Percentiles rank a stretch among this genome's conserved stretches.
Conservation (phyloP, 2,797 vertebrate species). For the Amazona finschi region DNA sequence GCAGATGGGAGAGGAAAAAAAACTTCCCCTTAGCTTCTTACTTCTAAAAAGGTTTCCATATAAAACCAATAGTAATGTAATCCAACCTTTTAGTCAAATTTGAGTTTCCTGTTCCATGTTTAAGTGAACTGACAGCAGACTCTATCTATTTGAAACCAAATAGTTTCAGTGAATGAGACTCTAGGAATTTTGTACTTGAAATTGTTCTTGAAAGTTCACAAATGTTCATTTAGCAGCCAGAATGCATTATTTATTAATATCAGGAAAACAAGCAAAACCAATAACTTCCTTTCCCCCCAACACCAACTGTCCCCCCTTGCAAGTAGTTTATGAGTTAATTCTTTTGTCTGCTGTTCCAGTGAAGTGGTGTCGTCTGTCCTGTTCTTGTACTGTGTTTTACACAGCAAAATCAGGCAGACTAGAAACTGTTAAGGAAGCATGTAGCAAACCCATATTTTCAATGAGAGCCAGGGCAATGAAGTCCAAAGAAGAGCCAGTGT, state of each 20-base stretch:
- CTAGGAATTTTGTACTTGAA: slow-evolving; percentile 7
- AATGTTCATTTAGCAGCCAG: not conserved
- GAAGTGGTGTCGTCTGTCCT: not conserved
- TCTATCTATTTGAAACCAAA: not conserved
- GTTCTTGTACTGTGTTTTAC: not conserved
- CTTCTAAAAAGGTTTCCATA: slow-evolving; percentile 24
- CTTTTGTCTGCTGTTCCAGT: not conserved
- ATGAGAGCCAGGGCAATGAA: not conserved
- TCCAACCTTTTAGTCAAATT: slow-evolving; percentile 43
- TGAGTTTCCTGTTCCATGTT: slow-evolving; percentile 26
- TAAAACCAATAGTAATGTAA: slow-evolving; percentile 26
- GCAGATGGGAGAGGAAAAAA: slow-evolving; percentile 19
- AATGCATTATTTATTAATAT: not conserved
- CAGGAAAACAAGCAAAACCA: not conserved
- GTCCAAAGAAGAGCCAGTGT: not conserved
- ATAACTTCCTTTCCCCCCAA: not conserved
- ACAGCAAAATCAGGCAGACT: not conserved
- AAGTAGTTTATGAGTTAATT: not conserved
- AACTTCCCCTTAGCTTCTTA: not conserved
- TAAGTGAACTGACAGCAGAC: not conserved
- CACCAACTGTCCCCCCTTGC: not conserved
- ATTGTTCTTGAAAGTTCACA: not conserved
- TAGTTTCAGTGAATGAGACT: not conserved
- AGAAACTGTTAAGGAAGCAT: not conserved
- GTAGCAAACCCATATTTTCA: not conserved